Conservation (phyloP, 2,888 invertebrate species). For the Agrilus biguttatus region DNA sequence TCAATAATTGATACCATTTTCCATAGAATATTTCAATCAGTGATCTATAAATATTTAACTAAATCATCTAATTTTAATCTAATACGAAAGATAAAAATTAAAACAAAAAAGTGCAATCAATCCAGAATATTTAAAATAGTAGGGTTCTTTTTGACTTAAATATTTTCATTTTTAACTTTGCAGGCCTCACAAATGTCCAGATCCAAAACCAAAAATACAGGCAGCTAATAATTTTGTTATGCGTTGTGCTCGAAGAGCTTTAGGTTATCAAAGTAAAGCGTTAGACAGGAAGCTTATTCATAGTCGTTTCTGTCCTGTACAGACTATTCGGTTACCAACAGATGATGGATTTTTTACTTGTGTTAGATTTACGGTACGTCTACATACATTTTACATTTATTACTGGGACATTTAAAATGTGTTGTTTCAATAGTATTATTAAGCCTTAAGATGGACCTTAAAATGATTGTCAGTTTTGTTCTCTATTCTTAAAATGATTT, state of each 20-base stretch:
- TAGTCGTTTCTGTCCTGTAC: slow-evolving; percentile 63
- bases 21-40: too few relatives aligned
- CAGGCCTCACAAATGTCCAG: slow-evolving; percentile 93
- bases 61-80: too few relatives aligned
- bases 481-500: background rate
- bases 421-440: background rate
- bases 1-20: background rate
- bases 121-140: background rate
- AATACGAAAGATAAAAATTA: background rate
- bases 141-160: background rate
- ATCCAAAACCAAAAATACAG: slow-evolving; percentile 54
- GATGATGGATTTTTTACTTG: slow-evolving; percentile 64
- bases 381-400: slow-evolving; percentile 3
- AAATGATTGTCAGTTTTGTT: background rate
- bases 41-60: too few relatives aligned
- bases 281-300: slow-evolving; percentile 73
- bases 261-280: slow-evolving; percentile 42
- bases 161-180: slow-evolving; percentile 13
- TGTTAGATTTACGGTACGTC: slow-evolving; percentile 24
- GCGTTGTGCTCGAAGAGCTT: slow-evolving; percentile 40
- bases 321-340: slow-evolving; percentile 54
- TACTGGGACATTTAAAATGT: background rate
- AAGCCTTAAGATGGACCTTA: too few relatives aligned
- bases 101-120: background rate
- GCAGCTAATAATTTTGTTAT: slow-evolving; percentile 60